Conservation (phyloP, 2,113 vertebrate genomes). For the Corvus cornix region DNA sequence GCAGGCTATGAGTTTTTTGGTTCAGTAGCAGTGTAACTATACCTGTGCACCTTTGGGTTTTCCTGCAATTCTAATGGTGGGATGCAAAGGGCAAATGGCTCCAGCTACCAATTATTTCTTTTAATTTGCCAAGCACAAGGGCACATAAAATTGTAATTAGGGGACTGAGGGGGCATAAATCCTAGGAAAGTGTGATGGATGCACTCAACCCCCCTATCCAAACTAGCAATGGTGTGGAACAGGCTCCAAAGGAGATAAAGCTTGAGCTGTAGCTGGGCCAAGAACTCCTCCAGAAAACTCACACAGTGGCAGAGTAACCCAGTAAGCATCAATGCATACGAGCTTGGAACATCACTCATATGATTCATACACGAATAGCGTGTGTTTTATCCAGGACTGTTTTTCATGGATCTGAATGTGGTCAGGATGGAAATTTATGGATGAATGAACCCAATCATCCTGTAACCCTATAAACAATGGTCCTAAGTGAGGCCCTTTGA, state of each 20-base stretch:
- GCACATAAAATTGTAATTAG: background rate
- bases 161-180: fast-evolving
- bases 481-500: background rate
- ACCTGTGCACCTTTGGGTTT: background rate
- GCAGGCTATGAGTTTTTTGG: background rate
- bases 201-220: too few relatives aligned
- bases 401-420: background rate
- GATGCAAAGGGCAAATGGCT: background rate
- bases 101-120: background rate
- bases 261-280: background rate
- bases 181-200: background rate
- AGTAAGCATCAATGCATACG: background rate
- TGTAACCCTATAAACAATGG: background rate
- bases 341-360: background rate
- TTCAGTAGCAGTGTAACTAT: background rate
- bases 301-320: background rate
- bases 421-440: background rate
- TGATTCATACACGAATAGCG: fast-evolving
- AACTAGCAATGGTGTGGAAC: background rate
- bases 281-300: background rate
- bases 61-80: fast-evolving
- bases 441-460: background rate
- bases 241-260: background rate
- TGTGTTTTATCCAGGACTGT: background rate
- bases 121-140: background rate